Conservation (phyloP, 2,888 invertebrate genomes). For the Calephelis perditalis region DNA sequence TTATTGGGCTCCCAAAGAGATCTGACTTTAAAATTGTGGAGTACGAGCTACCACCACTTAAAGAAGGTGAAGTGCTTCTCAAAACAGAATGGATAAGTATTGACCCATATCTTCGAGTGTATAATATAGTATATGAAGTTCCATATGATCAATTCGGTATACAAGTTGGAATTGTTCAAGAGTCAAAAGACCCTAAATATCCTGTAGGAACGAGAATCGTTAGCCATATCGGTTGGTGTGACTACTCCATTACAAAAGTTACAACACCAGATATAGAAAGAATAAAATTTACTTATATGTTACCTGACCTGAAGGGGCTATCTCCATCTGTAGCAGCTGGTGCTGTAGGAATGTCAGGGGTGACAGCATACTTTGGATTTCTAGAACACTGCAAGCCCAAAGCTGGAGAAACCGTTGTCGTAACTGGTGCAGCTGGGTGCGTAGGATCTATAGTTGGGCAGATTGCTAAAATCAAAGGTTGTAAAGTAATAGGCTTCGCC, state of each 20-base stretch:
- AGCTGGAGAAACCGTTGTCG: constrained; percentile 35
- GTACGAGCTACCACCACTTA: constrained; percentile 75
- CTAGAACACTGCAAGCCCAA: constrained; percentile 81
- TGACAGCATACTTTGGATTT: constrained; percentile 83
- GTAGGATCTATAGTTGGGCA: constrained; percentile 69
- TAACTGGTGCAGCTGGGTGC: constrained; percentile 84
- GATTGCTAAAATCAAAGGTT: no score
- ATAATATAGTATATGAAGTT: constrained; percentile 22
- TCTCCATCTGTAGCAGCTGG: constrained; percentile 75
- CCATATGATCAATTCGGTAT: constrained; percentile 42
- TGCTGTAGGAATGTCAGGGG: constrained; percentile 81
- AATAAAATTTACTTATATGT: constrained; percentile 30
- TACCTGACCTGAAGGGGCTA: constrained; percentile 70
- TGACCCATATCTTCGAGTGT: constrained; percentile 39
- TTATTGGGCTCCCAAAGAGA: constrained; percentile 75
- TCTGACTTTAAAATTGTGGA: constrained; percentile 78
- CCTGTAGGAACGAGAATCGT: constrained; percentile 78
- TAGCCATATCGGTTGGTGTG: constrained; percentile 79
- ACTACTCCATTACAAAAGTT: constrained; percentile 27
- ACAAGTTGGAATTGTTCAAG: constrained; percentile 61
- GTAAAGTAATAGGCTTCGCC: constrained; percentile 32
- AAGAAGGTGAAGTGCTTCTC: constrained; percentile 67
- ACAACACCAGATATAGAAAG: constrained; percentile 32
- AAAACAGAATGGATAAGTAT: constrained; percentile 29
- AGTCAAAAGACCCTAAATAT: constrained; percentile 77